phyloP scores from a whole-genome alignment of 2,113 vertebrate species.

The Lycaon pictus region DNA sequence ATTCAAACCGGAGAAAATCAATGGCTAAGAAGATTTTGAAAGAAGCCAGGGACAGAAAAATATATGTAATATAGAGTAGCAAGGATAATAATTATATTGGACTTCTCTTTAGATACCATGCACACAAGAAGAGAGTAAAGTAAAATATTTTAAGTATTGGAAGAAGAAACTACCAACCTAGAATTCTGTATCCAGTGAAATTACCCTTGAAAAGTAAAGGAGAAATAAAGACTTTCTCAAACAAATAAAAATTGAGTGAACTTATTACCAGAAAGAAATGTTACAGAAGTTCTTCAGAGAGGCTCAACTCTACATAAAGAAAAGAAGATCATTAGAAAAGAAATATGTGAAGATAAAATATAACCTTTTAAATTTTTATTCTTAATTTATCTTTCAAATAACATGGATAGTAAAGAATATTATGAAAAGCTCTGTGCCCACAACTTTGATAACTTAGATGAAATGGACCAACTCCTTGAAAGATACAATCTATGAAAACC shows the following conservation, averaged over 20 bases:
- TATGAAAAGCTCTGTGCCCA: not conserved
- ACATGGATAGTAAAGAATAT: not conserved
- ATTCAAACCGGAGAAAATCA: not conserved
- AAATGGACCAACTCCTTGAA: not conserved
- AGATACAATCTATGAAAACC: not conserved
- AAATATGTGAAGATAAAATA: not conserved
- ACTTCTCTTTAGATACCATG: not conserved
- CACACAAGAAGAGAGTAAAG: not conserved
- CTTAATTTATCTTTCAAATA: not conserved
- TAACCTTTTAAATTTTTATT: not conserved
- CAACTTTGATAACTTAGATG: not conserved
- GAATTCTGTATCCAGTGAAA: slow-evolving; percentile 11
- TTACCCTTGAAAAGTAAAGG: not conserved
- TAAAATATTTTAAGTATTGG: not conserved
- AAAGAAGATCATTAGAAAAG: not conserved
- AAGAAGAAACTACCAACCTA: not conserved
- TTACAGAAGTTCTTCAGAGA: slow-evolving; percentile 13
- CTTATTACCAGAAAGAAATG: not conserved
- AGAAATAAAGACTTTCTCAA: not conserved
- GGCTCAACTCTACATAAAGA: not conserved
- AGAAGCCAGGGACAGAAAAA: not conserved
- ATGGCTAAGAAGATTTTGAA: not conserved
- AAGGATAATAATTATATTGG: not conserved
- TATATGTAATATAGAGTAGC: not conserved
- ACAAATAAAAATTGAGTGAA: not conserved